Base-by-base conservation (phyloP, 1,140 invertebrate species). In the Melanaphis sacchari region DNA sequence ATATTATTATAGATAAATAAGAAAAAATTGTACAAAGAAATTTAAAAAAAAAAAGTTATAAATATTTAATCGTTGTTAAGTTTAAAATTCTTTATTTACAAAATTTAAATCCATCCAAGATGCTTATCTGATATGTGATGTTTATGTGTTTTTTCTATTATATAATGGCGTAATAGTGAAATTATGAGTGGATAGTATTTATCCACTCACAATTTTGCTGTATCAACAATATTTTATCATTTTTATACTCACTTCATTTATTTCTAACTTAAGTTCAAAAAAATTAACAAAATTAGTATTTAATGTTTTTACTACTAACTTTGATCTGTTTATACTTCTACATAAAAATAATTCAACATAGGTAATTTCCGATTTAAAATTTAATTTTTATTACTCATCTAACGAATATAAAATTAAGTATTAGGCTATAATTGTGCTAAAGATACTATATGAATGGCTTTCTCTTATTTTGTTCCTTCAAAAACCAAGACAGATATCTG, bases 401-500 rank as follows among this genome's bases (percentile, higher is more conserved):
- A 85, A n/a, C 26, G 31, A 38, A n/a, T 87, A 18, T 43, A n/a
- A 43, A 31, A 46, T 43, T 21, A 87, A 46, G 43, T 85, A 41
- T 41, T 41, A 85, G 7, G 21, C 21, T 38, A 89, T 89, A 26
- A 89, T n/a, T 87, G 85, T 89, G 21, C 8, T 38, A 24, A 36
- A 21, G 46, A 88, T 43, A 88, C 41, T 46, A 88, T 36, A n/a
- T 49, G n/a, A 88, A 36, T 89, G 24, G n/a, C 87, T 89, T 89
- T 89, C 87, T 52, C 87, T n/a, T 89, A 9, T 89, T 89, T 18
- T 21, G 43, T 41, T 46, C 31, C 41, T 46, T 46, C 41, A 46
- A 46, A 87, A 87, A 87, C 21, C 41, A n/a, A 87, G 41, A 87
- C 84, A 15, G 26, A 89, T 89, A 89, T 89, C 54, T 89, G 46